Evolutionary conservation across 2,888 invertebrate genomes (phyloP), one percentile per base, ranked within the genome.

Genomic region (Pristionchus japonicus): DNA sequence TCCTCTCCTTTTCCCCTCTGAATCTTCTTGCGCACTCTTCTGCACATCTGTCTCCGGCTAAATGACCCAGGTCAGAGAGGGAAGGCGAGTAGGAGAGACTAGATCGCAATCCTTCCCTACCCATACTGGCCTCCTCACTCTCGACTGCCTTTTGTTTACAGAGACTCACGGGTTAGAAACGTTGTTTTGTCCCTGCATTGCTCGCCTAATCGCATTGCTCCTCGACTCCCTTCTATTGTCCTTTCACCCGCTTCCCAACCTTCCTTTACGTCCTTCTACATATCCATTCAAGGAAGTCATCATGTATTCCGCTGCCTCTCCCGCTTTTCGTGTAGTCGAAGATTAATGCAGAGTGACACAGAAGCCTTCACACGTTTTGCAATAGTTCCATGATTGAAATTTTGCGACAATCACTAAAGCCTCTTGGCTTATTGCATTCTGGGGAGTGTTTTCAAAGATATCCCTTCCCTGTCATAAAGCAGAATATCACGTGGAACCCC

Each of bases 11-110:
- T 64, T 17, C 64, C 64, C 4, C 61, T 31, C 31, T 27, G 1
- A 11, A 13, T 4, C 23, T 11, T 23, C 20, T 11, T 27, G n/a
- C 61, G n/a, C n/a, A 23, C 64, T 64, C 0, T 4, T 20, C 31
- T 9, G 64, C 64, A 17, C 64, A 64, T 64, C 64, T 64, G 64
- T 64, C 64, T 64, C 64, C 4, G 57, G 64, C 31, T 13, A 31
- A 64, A 64, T 64, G 64, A 64, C 64, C 64, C 17, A 64, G 64
- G 64, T 64, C 64, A 64, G 64, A 27, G 64, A 64, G 64, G 27
- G 64, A 64, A 31, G 31, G 31, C 23, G n/a, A n/a, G n/a, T 23
- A 3, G 17, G 17, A 11, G n/a, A n/a, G 57, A 23, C 23, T 57
- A n/a, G 57, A 23, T 20, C 57, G n/a, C 23, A 52, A 17, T 52